Conservation (phyloP, 2,797 vertebrate species). For the Pantherophis vulpinus region DNA sequence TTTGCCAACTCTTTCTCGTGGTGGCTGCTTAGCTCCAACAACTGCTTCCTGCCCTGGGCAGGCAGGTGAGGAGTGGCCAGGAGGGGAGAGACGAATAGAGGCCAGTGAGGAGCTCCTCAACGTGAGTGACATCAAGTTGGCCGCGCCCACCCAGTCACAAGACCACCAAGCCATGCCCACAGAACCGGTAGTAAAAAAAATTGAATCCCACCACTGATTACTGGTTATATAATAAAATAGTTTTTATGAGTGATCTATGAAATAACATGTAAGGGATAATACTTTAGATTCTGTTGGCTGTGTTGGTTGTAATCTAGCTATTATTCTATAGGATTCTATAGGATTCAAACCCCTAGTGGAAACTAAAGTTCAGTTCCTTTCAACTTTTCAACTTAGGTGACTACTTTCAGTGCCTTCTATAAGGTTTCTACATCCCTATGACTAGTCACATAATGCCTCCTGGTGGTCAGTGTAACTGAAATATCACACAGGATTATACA, state of each 20-base stretch:
- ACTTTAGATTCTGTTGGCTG: conserved; percentile 12
- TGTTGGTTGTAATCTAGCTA: background rate
- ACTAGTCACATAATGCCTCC: background rate
- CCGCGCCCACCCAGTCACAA: too few species aligned
- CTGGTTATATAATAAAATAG: background rate
- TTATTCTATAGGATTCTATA: background rate
- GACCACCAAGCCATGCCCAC: too few species aligned
- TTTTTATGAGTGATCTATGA: conserved; percentile 26
- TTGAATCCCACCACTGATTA: background rate
- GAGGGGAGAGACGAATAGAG: too few species aligned
- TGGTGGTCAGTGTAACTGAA: background rate
- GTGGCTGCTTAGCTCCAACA: too few species aligned
- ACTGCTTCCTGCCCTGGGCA: too few species aligned
- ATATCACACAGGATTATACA: background rate
- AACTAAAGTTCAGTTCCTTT: background rate
- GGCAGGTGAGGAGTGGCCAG: too few species aligned
- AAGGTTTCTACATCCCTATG: background rate
- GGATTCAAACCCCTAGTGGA: background rate
- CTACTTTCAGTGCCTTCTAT: background rate
- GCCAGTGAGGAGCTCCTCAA: too few species aligned
- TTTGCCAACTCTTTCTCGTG: too few species aligned
- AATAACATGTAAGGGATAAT: background rate
- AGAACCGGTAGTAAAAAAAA: too few species aligned
- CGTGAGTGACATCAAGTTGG: too few species aligned
- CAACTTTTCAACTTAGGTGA: background rate